phyloP scores from a whole-genome alignment of 2,797 vertebrate genomes.

The Xiphorhynchus erythropygius region DNA sequence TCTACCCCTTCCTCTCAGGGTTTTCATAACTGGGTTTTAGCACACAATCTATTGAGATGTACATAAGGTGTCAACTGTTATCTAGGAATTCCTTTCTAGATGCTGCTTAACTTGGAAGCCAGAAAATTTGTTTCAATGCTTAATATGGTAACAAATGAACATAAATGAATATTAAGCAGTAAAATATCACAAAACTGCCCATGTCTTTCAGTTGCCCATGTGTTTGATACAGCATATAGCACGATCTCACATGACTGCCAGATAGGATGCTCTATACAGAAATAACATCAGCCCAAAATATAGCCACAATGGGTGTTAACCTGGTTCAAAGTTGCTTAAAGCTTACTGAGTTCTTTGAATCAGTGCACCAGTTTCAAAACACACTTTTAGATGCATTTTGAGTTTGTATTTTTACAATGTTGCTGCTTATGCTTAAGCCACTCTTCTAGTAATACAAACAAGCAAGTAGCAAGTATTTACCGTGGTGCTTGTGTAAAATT shows the following conservation, averaged over 20 bases:
- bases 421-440: conserved; percentile 58
- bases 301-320: conserved; percentile 50
- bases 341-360: conserved; percentile 70
- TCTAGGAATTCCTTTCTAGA: conserved; percentile 45
- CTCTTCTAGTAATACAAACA: conserved; percentile 60
- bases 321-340: conserved; percentile 74
- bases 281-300: conserved; percentile 37
- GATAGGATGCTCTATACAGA: background rate
- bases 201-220: background rate
- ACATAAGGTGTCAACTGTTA: background rate
- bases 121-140: conserved; percentile 26
- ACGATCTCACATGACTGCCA: background rate
- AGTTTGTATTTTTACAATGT: conserved; percentile 17
- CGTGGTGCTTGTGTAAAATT: conserved; percentile 57
- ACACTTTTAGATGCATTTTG: background rate
- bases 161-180: conserved; percentile 20
- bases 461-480: conserved; percentile 78
- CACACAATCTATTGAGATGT: background rate
- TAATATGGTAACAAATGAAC: conserved; percentile 20
- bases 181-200: conserved; percentile 34
- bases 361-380: conserved; percentile 64
- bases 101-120: conserved; percentile 5
- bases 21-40: background rate
- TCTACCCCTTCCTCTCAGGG: background rate
- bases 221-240: background rate